A percentile compares a stretch with the other conserved stretches of the same genome.
Evolutionary conservation across 2,113 vertebrate genomes (phyloP).

Genomic region (Coreoperca whiteheadi): DNA sequence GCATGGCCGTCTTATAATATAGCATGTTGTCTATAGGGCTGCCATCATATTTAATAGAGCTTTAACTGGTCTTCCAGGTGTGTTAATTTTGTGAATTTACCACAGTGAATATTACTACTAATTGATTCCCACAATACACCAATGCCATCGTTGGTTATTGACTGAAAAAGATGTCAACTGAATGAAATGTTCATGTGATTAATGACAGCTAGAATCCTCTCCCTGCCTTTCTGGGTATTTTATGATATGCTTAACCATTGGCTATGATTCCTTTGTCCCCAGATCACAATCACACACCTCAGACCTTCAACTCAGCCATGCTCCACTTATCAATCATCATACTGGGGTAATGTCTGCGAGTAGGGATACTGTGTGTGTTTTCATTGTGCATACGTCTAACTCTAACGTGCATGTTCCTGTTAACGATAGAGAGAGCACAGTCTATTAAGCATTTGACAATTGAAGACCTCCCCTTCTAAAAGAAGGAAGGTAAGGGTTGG

Average conservation of each 20-base stretch:
- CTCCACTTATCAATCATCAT: constrained; percentile 78
- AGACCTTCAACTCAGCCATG: constrained; percentile 69
- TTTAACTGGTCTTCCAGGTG: constrained; percentile 9
- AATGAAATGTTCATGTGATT: constrained; percentile 64
- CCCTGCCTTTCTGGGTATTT: constrained; percentile 45
- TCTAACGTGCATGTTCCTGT: constrained; percentile 22
- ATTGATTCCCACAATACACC: constrained; percentile 30
- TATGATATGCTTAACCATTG: constrained; percentile 68
- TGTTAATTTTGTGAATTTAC: neutral
- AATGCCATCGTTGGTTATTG: constrained; percentile 18
- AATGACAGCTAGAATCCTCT: constrained; percentile 58
- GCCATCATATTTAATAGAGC: constrained; percentile 14
- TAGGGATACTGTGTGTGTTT: constrained; percentile 26
- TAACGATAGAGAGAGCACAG: constrained; percentile 74
- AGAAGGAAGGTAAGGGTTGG: constrained; percentile 63
- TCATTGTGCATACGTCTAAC: neutral
- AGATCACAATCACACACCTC: constrained; percentile 74
- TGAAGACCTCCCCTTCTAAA: constrained; percentile 82
- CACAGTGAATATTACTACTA: constrained; percentile 5
- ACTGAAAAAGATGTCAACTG: constrained; percentile 52
- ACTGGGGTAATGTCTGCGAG: constrained; percentile 21
- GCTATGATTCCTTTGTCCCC: constrained; percentile 65
- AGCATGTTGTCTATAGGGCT: neutral
- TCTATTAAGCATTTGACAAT: constrained; percentile 83
- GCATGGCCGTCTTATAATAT: constrained; percentile 10